Conservation (phyloP, 1,140 invertebrate species). For the Bombus polaris region DNA sequence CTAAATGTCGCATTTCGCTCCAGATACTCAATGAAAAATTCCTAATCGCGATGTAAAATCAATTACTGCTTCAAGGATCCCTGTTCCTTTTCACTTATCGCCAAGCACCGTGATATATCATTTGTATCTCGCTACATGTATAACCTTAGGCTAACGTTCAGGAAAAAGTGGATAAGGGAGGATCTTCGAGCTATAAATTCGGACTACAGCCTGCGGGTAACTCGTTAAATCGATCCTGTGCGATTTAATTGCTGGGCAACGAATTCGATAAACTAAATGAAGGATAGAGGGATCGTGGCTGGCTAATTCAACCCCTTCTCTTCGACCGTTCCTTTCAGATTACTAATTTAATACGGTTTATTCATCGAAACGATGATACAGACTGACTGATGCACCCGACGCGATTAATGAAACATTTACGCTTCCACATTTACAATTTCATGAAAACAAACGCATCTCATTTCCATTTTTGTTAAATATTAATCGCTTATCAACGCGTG, state of each 20-base stretch:
- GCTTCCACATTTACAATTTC: neutral
- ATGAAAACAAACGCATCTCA: slow-evolving; percentile 12
- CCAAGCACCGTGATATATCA: neutral
- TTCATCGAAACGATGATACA: slow-evolving; percentile 5
- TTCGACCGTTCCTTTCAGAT: neutral
- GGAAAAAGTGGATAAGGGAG: neutral
- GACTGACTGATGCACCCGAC: slow-evolving; percentile 3
- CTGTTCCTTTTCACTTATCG: neutral
- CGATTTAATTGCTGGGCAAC: neutral
- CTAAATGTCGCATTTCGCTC: neutral
- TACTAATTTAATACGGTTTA: slow-evolving; percentile 7
- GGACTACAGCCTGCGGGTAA: neutral
- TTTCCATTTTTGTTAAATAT: slow-evolving; percentile 51
- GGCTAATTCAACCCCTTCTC: neutral
- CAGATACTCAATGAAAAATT: neutral
- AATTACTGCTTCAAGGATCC: neutral
- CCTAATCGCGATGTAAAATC: neutral
- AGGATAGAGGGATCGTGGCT: neutral
- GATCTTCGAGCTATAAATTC: neutral
- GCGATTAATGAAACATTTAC: slow-evolving; percentile 56
- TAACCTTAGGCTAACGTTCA: neutral
- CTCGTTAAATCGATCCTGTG: neutral
- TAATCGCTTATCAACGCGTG: slow-evolving; percentile 41
- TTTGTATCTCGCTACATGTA: neutral
- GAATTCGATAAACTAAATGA: neutral